Conservation (phyloP, 2,888 invertebrate species). For the Drosophila tripunctata region DNA sequence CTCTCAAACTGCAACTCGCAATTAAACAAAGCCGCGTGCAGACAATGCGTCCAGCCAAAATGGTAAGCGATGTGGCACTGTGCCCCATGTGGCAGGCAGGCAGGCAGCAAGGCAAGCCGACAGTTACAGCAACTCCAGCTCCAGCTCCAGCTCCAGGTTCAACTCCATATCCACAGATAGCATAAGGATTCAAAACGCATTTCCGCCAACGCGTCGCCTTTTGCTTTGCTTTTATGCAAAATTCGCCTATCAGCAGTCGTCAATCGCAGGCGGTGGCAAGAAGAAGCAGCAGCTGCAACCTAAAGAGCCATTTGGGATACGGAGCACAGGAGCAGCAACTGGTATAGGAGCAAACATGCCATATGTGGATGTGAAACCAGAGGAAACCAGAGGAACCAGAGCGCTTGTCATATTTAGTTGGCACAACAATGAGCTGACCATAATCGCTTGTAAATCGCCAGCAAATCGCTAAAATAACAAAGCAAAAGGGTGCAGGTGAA, state of each 20-base stretch:
- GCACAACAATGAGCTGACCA: slow-evolving; percentile 70
- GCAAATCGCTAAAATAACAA: slow-evolving; percentile 22
- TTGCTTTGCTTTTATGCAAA: slow-evolving; percentile 68
- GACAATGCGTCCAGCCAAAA: slow-evolving; percentile 58
- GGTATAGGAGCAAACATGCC: slow-evolving; percentile 21
- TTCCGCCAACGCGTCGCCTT: slow-evolving; percentile 60
- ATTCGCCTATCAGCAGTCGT: slow-evolving; percentile 58
- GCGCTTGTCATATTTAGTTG: slow-evolving; percentile 70
- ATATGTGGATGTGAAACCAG: slow-evolving; percentile 53
- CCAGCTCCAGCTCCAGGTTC: slow-evolving; percentile 18
- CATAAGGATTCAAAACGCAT: slow-evolving; percentile 73
- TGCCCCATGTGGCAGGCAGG: slow-evolving; percentile 41
- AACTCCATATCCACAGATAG: slow-evolving; percentile 17
- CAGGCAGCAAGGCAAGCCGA: background rate
- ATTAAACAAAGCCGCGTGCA: slow-evolving; percentile 72
- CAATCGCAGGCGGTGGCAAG: slow-evolving; percentile 44
- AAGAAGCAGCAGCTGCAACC: background rate
- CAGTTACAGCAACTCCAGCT: slow-evolving; percentile 16
- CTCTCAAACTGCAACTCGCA: slow-evolving; percentile 67
- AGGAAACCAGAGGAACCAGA: slow-evolving; percentile 16
- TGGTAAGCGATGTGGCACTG: slow-evolving; percentile 31
- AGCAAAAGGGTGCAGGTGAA: background rate
- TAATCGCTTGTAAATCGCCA: slow-evolving; percentile 56
- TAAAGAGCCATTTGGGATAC: background rate
- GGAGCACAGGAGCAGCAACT: background rate